Evolutionary conservation across 2,888 invertebrate genomes (phyloP).

Genomic region (Cistogaster globosa): DNA sequence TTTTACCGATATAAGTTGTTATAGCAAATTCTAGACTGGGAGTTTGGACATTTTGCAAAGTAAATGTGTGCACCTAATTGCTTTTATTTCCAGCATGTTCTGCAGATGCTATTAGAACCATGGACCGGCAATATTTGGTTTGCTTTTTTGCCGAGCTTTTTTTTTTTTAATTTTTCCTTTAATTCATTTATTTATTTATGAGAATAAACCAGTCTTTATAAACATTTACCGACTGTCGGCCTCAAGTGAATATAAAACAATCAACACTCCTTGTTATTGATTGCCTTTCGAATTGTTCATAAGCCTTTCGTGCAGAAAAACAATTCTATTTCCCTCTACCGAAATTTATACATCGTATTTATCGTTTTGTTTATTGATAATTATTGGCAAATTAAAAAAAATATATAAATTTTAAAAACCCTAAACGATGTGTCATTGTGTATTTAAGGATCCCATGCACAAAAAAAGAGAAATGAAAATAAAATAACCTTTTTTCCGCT

Average conservation of each 20-base stretch:
- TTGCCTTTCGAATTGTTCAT: neutral
- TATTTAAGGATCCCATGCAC: constrained; percentile 28
- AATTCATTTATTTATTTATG: neutral
- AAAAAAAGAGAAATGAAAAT: no score
- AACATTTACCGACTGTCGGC: constrained; percentile 53
- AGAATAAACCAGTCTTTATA: constrained; percentile 34
- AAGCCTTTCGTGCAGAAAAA: constrained; percentile 18
- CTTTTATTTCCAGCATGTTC: no score
- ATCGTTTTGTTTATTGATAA: constrained; percentile 49
- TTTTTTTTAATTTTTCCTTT: no score
- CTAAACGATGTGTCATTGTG: constrained; percentile 48
- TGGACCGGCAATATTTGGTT: no score
- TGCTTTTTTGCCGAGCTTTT: no score
- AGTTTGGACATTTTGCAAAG: no score
- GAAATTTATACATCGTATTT: no score
- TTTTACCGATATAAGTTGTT: no score
- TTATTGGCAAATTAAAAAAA: constrained; percentile 55
- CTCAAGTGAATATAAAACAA: constrained; percentile 35
- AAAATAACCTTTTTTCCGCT: neutral
- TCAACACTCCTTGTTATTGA: neutral
- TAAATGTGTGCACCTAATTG: no score
- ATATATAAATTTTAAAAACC: constrained; percentile 27
- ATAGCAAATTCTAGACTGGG: no score
- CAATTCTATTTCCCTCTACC: neutral
- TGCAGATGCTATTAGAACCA: no score